Evolutionary conservation across 2,888 invertebrate genomes (phyloP).

Genomic region (Drosophila mulleri): DNA sequence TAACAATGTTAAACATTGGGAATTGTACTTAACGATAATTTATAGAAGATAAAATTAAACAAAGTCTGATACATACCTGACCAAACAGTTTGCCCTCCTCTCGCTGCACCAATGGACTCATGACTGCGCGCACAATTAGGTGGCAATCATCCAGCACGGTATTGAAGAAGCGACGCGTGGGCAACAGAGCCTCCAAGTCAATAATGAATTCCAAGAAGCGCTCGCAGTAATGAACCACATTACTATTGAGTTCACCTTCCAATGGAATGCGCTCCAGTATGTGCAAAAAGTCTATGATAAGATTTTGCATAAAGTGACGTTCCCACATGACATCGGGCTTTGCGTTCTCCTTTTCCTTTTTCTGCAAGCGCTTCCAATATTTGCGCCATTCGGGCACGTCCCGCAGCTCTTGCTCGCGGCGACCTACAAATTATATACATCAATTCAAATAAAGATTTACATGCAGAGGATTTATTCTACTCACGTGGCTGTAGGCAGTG

Average conservation of each 20-base stretch:
- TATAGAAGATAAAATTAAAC: constrained; percentile 48
- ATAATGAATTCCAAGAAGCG: constrained; percentile 97
- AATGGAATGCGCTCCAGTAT: constrained; percentile 91
- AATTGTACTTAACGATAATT: constrained; percentile 71
- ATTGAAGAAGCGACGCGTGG: constrained; percentile 98
- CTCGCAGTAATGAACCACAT: constrained; percentile 93
- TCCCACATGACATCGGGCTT: constrained; percentile 91
- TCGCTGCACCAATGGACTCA: constrained; percentile 90
- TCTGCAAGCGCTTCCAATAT: constrained; percentile 95
- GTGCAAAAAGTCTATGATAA: constrained; percentile 95
- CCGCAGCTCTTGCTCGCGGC: constrained; percentile 94
- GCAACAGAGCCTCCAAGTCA: constrained; percentile 97
- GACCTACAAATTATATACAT: constrained; percentile 85
- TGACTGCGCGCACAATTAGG: constrained; percentile 94
- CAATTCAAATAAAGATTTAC: background rate
- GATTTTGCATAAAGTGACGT: constrained; percentile 89
- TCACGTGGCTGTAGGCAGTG: constrained; percentile 92
- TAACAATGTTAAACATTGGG: constrained; percentile 77
- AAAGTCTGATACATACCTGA: constrained; percentile 89
- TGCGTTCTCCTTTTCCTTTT: constrained; percentile 89
- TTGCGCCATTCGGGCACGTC: constrained; percentile 95
- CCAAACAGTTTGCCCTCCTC: constrained; percentile 95
- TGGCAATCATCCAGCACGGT: constrained; percentile 98
- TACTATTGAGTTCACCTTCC: constrained; percentile 87
- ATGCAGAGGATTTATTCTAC: constrained; percentile 43